phyloP scores from a whole-genome alignment of 1,140 invertebrate species.

The Teleogryllus occipitalis region DNA sequence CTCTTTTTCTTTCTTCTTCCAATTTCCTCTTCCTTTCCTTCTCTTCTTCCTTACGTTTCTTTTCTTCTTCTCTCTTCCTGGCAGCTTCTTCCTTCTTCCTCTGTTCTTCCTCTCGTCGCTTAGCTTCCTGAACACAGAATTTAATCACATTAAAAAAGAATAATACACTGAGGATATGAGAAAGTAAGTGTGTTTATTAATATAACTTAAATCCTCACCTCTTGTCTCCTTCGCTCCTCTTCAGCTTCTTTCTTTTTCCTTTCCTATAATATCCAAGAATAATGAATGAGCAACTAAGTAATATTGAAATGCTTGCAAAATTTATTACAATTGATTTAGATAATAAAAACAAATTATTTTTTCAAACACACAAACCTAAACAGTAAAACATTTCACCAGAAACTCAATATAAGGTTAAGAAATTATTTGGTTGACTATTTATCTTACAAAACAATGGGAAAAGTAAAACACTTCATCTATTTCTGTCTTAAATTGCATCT shows the following conservation, averaged over 20 bases:
- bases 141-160: not conserved
- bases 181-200: not conserved
- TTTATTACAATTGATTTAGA: not conserved
- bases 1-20: constrained; percentile 24
- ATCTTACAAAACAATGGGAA: too few species aligned
- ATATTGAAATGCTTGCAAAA: not conserved
- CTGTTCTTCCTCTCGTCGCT: constrained; percentile 28
- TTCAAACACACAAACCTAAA: too few species aligned
- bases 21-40: constrained; percentile 25
- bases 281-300: not conserved
- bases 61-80: constrained; percentile 25
- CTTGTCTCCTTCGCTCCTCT: constrained; percentile 8
- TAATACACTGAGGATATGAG: not conserved
- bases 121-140: constrained; percentile 24
- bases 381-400: too few species aligned
- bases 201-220: not conserved
- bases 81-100: constrained; percentile 21
- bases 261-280: not conserved
- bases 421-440: too few species aligned
- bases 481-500: too few species aligned
- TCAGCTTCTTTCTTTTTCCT: not conserved
- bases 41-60: constrained; percentile 24
- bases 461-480: too few species aligned
- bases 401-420: too few species aligned
- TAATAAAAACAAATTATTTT: constrained; percentile 24